Base-by-base conservation (phyloP, 2,888 invertebrate genomes). In the Ennomos fuscantarius region DNA sequence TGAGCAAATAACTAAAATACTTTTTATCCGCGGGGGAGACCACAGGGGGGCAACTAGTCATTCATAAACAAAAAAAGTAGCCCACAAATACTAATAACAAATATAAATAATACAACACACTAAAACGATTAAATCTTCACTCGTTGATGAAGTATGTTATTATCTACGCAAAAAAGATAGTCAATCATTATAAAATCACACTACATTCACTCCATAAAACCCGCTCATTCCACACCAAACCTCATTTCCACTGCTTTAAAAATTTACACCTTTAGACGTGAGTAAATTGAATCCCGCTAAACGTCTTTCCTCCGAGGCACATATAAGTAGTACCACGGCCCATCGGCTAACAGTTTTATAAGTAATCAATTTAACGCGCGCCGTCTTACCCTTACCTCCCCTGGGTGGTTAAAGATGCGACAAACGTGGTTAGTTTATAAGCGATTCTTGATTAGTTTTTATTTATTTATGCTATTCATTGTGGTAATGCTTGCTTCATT, bases 291-390 rank as follows among this genome's bases (percentile, higher is more conserved):
- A 85, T 86, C 80, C 74, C 72, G 68, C 69, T 79, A 77, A 82
- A 70, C 75, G 72, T 41, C 51, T 36, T 39, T 49, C 41, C 77
- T 63, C 59, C 59, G 69, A 84, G 87, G 85, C 79, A 87, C 87
- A 83, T 80, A 82, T 89, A 88, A 89, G 84, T 84, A 86, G 84
- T 79, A 69, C 24, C 24, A 24, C 60, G 69, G 67, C 71, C 77
- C 77, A 74, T 77, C 76, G 79, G 71, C 78, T 83, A 86, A 87
- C 86, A 82, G 75, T 86, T 87, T 87, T 84, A 86, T 82, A 82
- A 76, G 81, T 89, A 87, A 89, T 89, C 87, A 86, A 81, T 87
- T 89, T 88, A 87, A 75, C 65, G 44, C 68, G 73, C 72, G 70
- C 73, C 76, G 68, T 75, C 74, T 76, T 71, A 64, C 72, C 81